Conservation (phyloP, 2,797 vertebrate species). For the Thripadectes ignobilis region DNA sequence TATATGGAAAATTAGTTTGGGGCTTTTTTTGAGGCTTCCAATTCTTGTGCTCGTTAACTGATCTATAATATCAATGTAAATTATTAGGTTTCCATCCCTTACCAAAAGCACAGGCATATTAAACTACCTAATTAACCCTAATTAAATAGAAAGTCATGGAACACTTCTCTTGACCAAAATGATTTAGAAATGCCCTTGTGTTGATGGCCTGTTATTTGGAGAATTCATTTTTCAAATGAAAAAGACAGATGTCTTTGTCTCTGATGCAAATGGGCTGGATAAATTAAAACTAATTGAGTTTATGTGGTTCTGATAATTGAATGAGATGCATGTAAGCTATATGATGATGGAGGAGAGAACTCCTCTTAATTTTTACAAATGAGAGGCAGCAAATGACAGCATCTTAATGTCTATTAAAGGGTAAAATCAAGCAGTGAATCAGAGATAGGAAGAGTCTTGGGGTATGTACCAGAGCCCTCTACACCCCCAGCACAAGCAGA, state of each 20-base stretch:
- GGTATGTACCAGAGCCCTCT: not conserved
- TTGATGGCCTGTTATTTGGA: conserved; percentile 12
- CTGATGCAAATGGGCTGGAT: not conserved
- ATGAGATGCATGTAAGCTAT: conserved; percentile 14
- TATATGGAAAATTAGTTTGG: not conserved
- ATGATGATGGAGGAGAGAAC: conserved; percentile 8
- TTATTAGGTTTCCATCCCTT: not conserved
- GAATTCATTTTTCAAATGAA: conserved; percentile 36
- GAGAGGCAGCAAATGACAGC: not conserved
- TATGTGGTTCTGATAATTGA: conserved; percentile 41
- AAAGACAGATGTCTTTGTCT: conserved; percentile 29
- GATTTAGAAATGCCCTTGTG: conserved; percentile 33
- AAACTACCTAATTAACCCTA: conserved; percentile 36
- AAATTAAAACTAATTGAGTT: conserved; percentile 39
- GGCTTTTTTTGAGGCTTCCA: not conserved
- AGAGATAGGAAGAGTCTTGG: not conserved
- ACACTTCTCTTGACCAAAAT: conserved; percentile 28
- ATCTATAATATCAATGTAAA: not conserved
- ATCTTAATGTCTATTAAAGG: not conserved
- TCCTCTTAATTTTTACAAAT: conserved; percentile 30
- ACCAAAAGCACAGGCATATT: conserved; percentile 14
- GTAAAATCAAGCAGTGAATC: conserved; percentile 2
- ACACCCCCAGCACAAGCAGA: not conserved
- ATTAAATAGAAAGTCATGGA: conserved; percentile 40
- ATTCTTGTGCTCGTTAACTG: not conserved